These are phyloP conservation scores for Tribolium freemani DNA, from an alignment of 2,888 invertebrate genomes.

Conservation along the genomic window DNA sequence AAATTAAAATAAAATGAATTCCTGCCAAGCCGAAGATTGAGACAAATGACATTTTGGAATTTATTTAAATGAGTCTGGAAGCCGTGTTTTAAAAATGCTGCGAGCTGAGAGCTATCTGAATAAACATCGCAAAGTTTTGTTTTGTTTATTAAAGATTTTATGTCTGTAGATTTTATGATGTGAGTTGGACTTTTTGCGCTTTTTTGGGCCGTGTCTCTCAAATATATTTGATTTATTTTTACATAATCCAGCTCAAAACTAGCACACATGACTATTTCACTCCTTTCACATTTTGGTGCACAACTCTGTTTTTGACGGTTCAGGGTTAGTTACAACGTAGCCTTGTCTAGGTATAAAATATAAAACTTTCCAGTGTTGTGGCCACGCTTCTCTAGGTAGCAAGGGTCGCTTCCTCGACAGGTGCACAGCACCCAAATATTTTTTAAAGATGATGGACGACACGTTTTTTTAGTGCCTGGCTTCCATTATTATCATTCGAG, in stretches of 20 bases:
- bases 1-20: neutral
- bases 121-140: neutral
- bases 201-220: no score
- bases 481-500: conserved; percentile 26
- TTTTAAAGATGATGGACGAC: conserved; percentile 35
- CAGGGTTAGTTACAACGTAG: no score
- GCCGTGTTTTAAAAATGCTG: neutral
- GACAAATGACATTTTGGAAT: neutral
- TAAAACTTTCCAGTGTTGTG: neutral
- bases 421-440: conserved; percentile 28
- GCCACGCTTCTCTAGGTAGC: conserved; percentile 30
- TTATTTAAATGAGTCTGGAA: neutral
- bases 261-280: no score
- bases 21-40: neutral
- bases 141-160: neutral
- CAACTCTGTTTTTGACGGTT: neutral
- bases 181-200: neutral
- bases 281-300: conserved; percentile 1
- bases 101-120: neutral
- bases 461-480: conserved; percentile 28
- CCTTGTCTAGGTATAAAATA: neutral
- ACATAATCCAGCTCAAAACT: no score
- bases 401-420: conserved; percentile 13
- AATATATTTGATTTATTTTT: no score
- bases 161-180: neutral